phyloP scores from a whole-genome alignment of 2,888 invertebrate genomes.

The Asteroscopus sphinx region DNA sequence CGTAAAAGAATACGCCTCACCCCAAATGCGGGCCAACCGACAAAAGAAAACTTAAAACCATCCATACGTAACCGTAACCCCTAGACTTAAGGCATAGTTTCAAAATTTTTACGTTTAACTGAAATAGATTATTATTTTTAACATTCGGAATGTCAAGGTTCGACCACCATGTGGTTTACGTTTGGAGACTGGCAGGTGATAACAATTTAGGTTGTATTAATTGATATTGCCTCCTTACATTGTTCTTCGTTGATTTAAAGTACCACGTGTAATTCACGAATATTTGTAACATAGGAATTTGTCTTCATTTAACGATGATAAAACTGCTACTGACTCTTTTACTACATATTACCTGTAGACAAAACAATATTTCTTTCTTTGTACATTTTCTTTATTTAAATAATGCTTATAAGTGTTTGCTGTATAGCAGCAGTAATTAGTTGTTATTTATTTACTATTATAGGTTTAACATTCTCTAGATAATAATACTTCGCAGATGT shows the following conservation, averaged over 20 bases:
- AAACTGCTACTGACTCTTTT: slow-evolving; percentile 5
- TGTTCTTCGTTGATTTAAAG: slow-evolving; percentile 17
- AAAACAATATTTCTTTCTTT: slow-evolving; percentile 5
- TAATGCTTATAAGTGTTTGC: slow-evolving; percentile 16
- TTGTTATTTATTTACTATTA: slow-evolving; percentile 42
- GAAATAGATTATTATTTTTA: slow-evolving; percentile 88
- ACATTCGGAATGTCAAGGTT: slow-evolving; percentile 88
- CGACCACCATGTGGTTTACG: slow-evolving; percentile 83
- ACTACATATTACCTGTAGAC: slow-evolving; percentile 2
- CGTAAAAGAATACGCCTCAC: slow-evolving; percentile 80
- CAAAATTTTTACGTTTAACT: slow-evolving; percentile 63
- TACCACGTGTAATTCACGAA: slow-evolving; percentile 11
- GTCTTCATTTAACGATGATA: slow-evolving; percentile 2
- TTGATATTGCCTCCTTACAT: slow-evolving; percentile 36
- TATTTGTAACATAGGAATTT: slow-evolving; percentile 6
- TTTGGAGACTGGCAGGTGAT: slow-evolving; percentile 81
- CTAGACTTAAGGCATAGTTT: slow-evolving; percentile 67
- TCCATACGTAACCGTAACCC: slow-evolving; percentile 67
- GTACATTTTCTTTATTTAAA: slow-evolving; percentile 12
- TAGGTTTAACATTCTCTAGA: slow-evolving; percentile 36
- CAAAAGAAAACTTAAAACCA: slow-evolving; percentile 42
- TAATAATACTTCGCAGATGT: slow-evolving; percentile 60
- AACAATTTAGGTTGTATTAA: slow-evolving; percentile 64
- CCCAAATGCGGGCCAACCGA: slow-evolving; percentile 82
- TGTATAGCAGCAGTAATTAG: slow-evolving; percentile 21